Percentiles rank a stretch among this genome's conserved stretches.
Evolutionary conservation across 2,888 invertebrate genomes (phyloP).

Genomic region (Hylaea fasciaria): DNA sequence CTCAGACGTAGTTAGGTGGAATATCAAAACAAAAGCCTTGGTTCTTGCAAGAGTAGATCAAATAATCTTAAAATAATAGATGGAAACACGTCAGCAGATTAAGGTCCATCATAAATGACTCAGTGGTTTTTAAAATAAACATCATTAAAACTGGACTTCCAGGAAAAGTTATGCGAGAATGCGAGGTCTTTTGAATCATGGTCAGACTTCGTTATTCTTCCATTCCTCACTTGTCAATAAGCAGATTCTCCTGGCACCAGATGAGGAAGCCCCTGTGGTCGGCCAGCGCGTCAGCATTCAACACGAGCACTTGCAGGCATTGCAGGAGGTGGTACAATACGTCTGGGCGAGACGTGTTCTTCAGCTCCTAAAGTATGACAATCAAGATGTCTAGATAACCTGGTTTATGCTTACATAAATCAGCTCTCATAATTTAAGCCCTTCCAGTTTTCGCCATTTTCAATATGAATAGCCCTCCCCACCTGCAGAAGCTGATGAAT

Average conservation of each 20-base stretch:
- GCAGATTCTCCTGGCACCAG: constrained; percentile 97
- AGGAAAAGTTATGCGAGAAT: not conserved
- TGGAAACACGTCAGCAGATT: too few species aligned
- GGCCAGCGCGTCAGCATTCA: constrained; percentile 96
- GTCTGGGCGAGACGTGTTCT: constrained; percentile 94
- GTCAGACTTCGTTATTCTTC: too few species aligned
- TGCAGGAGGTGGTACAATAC: constrained; percentile 96
- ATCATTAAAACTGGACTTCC: too few species aligned
- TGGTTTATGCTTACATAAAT: too few species aligned
- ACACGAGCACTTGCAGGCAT: constrained; percentile 94
- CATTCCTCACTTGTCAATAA: constrained; percentile 92
- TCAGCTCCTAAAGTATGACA: constrained; percentile 86
- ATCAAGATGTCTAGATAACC: not conserved
- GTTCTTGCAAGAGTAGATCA: too few species aligned
- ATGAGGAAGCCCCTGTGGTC: constrained; percentile 97
- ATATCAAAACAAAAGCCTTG: too few species aligned
- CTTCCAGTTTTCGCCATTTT: too few species aligned
- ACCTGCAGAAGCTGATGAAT: constrained; percentile 95
- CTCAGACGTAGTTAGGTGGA: too few species aligned
- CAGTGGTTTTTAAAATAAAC: too few species aligned
- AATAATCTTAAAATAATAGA: too few species aligned
- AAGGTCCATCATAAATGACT: too few species aligned
- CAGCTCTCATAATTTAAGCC: too few species aligned
- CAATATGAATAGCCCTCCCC: not conserved
- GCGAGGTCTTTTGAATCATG: not conserved